phyloP scores from a whole-genome alignment of 2,888 invertebrate genomes.

The Tuberolachnus salignus region DNA sequence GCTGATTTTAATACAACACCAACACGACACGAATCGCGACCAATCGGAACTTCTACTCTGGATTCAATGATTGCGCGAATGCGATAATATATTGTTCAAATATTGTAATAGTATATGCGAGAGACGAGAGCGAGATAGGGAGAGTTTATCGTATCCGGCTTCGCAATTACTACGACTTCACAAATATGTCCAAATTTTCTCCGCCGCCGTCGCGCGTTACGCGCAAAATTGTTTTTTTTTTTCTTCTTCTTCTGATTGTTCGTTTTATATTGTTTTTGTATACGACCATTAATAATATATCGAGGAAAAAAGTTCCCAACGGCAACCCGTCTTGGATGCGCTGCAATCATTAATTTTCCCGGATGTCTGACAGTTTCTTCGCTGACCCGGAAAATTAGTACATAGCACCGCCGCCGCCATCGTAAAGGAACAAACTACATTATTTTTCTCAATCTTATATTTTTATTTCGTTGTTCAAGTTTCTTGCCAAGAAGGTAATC shows the following conservation, averaged over 20 bases:
- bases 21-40: no score
- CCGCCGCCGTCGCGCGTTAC: not conserved
- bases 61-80: no score
- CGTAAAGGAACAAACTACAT: not conserved
- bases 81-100: no score
- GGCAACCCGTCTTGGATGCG: slow-evolving; percentile 10
- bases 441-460: slow-evolving; percentile 19
- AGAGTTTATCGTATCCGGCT: slow-evolving; percentile 10
- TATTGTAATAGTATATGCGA: no score
- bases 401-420: not conserved
- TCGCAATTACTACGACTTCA: slow-evolving; percentile 29
- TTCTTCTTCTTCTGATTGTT: slow-evolving; percentile 10
- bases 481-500: slow-evolving; percentile 12
- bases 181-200: not conserved
- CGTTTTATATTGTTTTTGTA: slow-evolving; percentile 22
- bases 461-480: slow-evolving; percentile 15
- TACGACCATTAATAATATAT: slow-evolving; percentile 31
- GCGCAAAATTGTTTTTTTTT: slow-evolving; percentile 13
- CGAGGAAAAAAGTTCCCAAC: slow-evolving; percentile 8
- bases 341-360: slow-evolving; percentile 31
- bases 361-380: slow-evolving; percentile 41
- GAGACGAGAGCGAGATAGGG: not conserved
- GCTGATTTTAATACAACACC: no score
- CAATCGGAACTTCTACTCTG: no score
- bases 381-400: slow-evolving; percentile 41